A percentile compares a stretch with the other conserved stretches of the same genome.
These are phyloP conservation scores for Phalangium opilio DNA, from an alignment of 2,888 invertebrate genomes.

Conservation along the genomic window DNA sequence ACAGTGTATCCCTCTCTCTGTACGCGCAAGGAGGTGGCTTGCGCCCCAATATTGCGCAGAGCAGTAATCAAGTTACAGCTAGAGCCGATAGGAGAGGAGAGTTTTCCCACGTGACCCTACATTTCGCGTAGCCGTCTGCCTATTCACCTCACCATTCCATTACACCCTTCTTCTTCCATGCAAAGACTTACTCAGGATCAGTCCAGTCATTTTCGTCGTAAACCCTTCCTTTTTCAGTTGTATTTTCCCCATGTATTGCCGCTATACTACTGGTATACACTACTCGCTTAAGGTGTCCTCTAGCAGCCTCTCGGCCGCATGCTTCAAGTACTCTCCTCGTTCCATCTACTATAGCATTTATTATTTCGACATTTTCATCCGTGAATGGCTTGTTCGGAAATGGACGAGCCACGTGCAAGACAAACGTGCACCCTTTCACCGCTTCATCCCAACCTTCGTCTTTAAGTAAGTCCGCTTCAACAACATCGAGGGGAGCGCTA, in stretches of 20 bases:
- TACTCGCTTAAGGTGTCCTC: constrained; percentile 34
- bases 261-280: constrained; percentile 38
- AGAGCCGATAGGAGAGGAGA: too few relatives aligned
- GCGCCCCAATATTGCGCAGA: too few relatives aligned
- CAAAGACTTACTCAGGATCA: too few relatives aligned
- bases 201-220: too few relatives aligned
- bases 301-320: constrained; percentile 30
- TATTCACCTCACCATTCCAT: too few relatives aligned
- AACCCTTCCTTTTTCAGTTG: too few relatives aligned
- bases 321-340: constrained; percentile 35
- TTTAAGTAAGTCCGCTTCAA: constrained; percentile 35
- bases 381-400: constrained; percentile 26
- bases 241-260: constrained; percentile 29
- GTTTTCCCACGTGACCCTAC: too few relatives aligned
- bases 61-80: too few relatives aligned
- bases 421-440: constrained; percentile 32
- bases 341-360: constrained; percentile 36
- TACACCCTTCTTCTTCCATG: too few relatives aligned
- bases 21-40: too few relatives aligned
- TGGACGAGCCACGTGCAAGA: constrained; percentile 35
- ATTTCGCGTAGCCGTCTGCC: too few relatives aligned
- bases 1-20: too few relatives aligned
- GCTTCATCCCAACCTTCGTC: constrained; percentile 32
- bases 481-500: constrained; percentile 34
- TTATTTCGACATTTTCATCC: constrained; percentile 31